These are phyloP conservation scores for Strix occidentalis DNA, from an alignment of 2,797 vertebrate genomes.

Conservation along the genomic window DNA sequence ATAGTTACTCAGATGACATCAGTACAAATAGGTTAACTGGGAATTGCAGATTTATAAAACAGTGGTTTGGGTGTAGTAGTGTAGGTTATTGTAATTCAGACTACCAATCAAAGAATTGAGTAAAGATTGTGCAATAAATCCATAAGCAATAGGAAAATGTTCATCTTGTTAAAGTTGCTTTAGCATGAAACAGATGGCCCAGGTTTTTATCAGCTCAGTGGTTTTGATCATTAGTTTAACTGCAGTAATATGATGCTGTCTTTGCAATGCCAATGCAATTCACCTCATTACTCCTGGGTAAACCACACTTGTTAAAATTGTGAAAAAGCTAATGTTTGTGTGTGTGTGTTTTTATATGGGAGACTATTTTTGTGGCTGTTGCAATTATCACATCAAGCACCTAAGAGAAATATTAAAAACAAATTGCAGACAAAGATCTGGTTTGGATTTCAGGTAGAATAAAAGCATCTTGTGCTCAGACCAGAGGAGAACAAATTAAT, in stretches of 20 bases:
- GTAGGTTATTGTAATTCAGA: background rate
- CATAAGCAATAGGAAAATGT: background rate
- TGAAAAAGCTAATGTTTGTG: background rate
- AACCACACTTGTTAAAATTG: background rate
- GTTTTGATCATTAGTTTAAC: background rate
- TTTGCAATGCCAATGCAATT: background rate
- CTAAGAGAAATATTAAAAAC: background rate
- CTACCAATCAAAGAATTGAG: background rate
- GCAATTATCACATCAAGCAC: background rate
- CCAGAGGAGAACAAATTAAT: background rate
- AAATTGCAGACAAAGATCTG: background rate
- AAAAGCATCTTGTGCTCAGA: background rate
- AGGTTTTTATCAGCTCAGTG: background rate
- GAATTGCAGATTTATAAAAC: background rate
- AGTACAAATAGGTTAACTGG: background rate
- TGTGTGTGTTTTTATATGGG: background rate
- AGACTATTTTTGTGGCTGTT: background rate
- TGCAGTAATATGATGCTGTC: background rate
- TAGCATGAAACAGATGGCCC: background rate
- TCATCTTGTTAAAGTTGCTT: background rate
- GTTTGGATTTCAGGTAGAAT: background rate
- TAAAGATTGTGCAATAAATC: background rate
- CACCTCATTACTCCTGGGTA: background rate
- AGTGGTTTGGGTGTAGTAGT: background rate
- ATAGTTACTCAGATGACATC: background rate